Conservation (phyloP, 2,888 invertebrate genomes). For the Cinara cedri region DNA sequence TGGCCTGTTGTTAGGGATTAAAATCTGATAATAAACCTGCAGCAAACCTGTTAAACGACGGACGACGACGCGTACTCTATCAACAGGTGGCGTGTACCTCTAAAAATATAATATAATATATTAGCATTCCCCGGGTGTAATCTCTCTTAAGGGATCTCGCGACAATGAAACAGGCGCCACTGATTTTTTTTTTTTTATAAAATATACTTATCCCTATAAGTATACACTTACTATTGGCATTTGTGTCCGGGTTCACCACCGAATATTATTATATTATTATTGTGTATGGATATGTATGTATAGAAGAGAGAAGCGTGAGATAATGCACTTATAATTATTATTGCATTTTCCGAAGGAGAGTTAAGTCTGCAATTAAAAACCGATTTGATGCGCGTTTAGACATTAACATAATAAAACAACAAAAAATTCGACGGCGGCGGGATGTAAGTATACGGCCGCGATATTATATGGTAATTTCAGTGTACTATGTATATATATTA, state of each 20-base stretch:
- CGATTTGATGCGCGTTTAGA: slow-evolving; percentile 31
- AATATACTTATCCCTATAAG: too few relatives aligned
- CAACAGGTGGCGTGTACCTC: slow-evolving; percentile 32
- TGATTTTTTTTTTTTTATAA: slow-evolving; percentile 11
- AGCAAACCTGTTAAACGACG: slow-evolving; percentile 33
- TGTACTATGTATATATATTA: too few relatives aligned
- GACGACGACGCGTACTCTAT: slow-evolving; percentile 4
- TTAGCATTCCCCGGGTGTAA: slow-evolving; percentile 10
- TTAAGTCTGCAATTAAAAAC: slow-evolving; percentile 38
- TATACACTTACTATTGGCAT: slow-evolving; percentile 36
- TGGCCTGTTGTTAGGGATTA: not conserved
- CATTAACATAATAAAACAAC: slow-evolving; percentile 41
- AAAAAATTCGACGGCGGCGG: not conserved
- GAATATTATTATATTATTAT: too few relatives aligned
- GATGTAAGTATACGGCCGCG: slow-evolving; percentile 5
- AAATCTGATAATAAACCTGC: slow-evolving; percentile 25
- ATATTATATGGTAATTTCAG: slow-evolving; percentile 51
- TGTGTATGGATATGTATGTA: too few relatives aligned
- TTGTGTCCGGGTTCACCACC: slow-evolving; percentile 36
- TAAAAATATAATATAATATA: not conserved
- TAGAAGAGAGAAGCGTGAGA: slow-evolving; percentile 45
- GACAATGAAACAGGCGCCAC: slow-evolving; percentile 40
- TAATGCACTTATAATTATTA: slow-evolving; percentile 48
- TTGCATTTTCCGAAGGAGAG: slow-evolving; percentile 9
- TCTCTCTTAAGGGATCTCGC: slow-evolving; percentile 11